A percentile compares a stretch with the other conserved stretches of the same genome.
Evolutionary conservation across 2,113 vertebrate species (phyloP).

Genomic region (Aegithalos caudatus): DNA sequence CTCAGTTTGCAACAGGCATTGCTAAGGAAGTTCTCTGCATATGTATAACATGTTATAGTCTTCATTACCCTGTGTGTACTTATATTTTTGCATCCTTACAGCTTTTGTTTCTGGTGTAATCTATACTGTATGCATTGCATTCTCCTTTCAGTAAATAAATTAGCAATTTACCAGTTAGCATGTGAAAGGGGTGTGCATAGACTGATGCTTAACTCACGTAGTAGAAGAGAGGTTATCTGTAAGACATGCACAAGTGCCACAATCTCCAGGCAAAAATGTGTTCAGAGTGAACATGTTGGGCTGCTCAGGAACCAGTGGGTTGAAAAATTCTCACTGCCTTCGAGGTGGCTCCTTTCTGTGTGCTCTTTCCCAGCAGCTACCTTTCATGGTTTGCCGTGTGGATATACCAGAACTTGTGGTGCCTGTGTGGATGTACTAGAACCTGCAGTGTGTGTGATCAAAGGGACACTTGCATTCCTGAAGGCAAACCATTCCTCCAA

Average conservation of each 20-base stretch:
- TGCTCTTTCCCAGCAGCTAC: background rate
- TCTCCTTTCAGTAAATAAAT: background rate
- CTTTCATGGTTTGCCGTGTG: background rate
- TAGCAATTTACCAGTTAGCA: background rate
- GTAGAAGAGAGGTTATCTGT: background rate
- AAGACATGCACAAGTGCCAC: background rate
- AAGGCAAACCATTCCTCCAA: background rate
- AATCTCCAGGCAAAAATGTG: background rate
- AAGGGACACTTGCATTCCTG: background rate
- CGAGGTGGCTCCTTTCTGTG: background rate
- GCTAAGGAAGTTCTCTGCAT: background rate
- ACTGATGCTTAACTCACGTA: background rate
- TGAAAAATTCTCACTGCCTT: background rate
- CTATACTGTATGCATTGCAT: too few relatives aligned
- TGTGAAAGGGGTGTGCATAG: background rate
- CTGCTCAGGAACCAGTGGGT: background rate
- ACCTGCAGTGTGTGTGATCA: background rate
- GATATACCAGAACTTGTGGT: background rate
- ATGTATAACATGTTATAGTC: fast-evolving
- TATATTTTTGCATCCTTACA: background rate
- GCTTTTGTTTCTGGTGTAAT: background rate
- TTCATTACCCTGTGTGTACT: background rate
- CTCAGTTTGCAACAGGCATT: background rate
- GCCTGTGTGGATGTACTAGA: background rate
- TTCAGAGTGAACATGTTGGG: background rate